These are phyloP conservation scores for Venturia canescens DNA, from an alignment of 1,140 invertebrate species.

Conservation along the genomic window DNA sequence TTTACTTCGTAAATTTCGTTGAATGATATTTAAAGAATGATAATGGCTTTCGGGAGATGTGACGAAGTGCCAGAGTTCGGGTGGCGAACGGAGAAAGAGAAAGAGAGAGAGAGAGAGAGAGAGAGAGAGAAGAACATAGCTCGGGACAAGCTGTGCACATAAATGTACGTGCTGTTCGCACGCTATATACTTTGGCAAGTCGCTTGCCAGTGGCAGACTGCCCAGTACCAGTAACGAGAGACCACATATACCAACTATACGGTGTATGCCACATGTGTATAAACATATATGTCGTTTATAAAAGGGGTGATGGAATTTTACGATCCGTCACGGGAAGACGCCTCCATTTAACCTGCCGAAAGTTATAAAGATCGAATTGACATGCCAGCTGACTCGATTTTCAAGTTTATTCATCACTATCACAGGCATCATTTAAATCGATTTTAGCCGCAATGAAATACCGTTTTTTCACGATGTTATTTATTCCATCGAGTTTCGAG, in stretches of 20 bases:
- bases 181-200: constrained; percentile 36
- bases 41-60: constrained; percentile 40
- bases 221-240: constrained; percentile 28
- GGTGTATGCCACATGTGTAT: constrained; percentile 36
- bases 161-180: constrained; percentile 49
- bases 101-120: not conserved
- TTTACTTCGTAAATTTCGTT: constrained; percentile 36
- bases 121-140: constrained; percentile 1
- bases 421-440: not conserved
- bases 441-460: too few species aligned
- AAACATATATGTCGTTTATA: constrained; percentile 42
- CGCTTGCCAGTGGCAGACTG: constrained; percentile 39
- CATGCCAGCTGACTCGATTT: constrained; percentile 18
- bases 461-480: not conserved
- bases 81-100: not conserved
- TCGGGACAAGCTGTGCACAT: constrained; percentile 52
- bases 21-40: constrained; percentile 49
- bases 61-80: constrained; percentile 39
- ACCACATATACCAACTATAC: constrained; percentile 18
- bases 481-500: not conserved
- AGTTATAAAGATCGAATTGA: constrained; percentile 31
- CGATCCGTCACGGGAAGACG: constrained; percentile 45
- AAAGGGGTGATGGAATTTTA: constrained; percentile 48
- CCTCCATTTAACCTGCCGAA: constrained; percentile 32
- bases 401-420: constrained; percentile 4